A percentile compares a stretch with the other conserved stretches of the same genome.
Conservation (phyloP, 2,113 vertebrate species). For the Uria aalge region DNA sequence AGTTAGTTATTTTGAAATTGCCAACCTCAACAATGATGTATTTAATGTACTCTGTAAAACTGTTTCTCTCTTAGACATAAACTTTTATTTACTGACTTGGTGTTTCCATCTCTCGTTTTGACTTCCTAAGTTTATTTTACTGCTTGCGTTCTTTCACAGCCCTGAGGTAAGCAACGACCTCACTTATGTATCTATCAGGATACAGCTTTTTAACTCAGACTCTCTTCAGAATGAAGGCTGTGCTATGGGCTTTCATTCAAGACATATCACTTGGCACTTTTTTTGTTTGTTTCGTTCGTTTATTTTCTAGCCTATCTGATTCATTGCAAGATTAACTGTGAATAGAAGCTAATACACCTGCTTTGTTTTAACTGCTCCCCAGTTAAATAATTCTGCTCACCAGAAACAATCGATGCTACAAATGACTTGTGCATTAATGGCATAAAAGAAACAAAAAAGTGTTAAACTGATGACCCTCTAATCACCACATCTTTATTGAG, state of each 20-base stretch:
- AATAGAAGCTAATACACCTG: neutral
- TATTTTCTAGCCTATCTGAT: neutral
- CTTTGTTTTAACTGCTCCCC: constrained; percentile 8
- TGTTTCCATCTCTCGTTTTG: constrained; percentile 3
- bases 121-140: neutral
- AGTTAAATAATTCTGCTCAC: neutral
- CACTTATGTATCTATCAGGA: neutral
- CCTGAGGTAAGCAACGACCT: neutral
- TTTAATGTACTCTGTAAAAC: neutral
- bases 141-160: neutral
- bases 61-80: neutral
- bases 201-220: neutral
- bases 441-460: neutral
- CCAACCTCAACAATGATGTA: neutral
- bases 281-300: neutral
- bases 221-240: neutral
- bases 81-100: neutral
- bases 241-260: neutral
- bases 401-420: neutral
- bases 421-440: neutral
- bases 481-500: neutral
- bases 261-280: neutral
- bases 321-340: neutral
- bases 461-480: neutral
- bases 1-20: neutral